A percentile compares a stretch with the other conserved stretches of the same genome.
Conservation (phyloP, 2,113 vertebrate species). For the Lepus timidus region DNA sequence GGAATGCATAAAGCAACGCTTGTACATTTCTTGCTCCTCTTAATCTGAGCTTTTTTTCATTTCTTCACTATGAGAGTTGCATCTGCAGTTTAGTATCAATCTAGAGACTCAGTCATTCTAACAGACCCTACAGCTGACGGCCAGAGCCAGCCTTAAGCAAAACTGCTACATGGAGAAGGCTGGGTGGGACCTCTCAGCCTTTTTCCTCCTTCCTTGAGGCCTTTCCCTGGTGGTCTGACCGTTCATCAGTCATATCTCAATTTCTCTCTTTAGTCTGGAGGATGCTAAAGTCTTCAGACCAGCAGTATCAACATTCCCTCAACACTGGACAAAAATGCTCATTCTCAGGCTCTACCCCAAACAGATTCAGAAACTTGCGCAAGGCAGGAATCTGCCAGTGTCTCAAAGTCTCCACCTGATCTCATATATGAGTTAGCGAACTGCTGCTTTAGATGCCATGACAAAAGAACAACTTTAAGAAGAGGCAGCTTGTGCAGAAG, state of each 20-base stretch:
- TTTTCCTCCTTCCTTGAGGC: neutral
- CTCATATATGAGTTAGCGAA: neutral
- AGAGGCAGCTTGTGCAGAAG: neutral
- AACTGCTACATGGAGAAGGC: neutral
- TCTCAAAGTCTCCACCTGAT: neutral
- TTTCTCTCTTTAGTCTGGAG: neutral
- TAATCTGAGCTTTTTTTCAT: constrained; percentile 9
- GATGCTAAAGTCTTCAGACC: neutral
- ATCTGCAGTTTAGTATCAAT: constrained; percentile 16
- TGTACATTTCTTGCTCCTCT: neutral
- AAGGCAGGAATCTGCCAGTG: neutral
- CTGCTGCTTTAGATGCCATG: neutral
- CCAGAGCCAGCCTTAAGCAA: neutral
- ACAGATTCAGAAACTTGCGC: neutral
- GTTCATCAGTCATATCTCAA: neutral
- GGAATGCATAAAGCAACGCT: constrained; percentile 3
- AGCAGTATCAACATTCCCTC: neutral
- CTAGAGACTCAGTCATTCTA: neutral
- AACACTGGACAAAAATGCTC: neutral
- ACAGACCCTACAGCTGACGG: neutral
- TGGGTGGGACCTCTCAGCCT: neutral
- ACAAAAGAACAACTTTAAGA: constrained; percentile 11
- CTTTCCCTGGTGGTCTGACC: neutral
- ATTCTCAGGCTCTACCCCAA: neutral
- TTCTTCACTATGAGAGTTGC: neutral